phyloP scores from a whole-genome alignment of 2,113 vertebrate genomes.

The Semicossyphus pulcher region DNA sequence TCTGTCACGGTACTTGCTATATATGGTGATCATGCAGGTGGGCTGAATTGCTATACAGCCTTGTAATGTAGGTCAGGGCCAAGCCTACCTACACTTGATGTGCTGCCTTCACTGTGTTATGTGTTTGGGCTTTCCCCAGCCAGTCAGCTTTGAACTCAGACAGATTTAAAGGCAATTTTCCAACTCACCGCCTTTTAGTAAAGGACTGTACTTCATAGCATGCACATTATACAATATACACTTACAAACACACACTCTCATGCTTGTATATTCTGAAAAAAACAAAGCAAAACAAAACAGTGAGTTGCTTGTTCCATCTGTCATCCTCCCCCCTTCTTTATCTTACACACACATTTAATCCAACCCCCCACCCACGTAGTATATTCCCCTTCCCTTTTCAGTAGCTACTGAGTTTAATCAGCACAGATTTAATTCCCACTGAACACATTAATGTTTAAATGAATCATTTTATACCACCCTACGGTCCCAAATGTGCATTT shows the following conservation, averaged over 20 bases:
- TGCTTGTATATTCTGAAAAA: slow-evolving; percentile 21
- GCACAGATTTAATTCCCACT: slow-evolving; percentile 42
- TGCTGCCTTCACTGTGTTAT: background rate
- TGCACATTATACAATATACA: too few relatives aligned
- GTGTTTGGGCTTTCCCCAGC: slow-evolving; percentile 30
- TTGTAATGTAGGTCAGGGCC: slow-evolving; percentile 46
- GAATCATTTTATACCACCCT: slow-evolving; percentile 46
- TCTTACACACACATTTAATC: background rate
- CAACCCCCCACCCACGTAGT: background rate
- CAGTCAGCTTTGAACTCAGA: slow-evolving; percentile 30
- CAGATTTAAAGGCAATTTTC: slow-evolving; percentile 69
- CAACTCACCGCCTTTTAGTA: slow-evolving; percentile 57
- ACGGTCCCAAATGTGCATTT: background rate
- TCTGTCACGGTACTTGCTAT: background rate
- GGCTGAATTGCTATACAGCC: background rate
- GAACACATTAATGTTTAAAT: slow-evolving; percentile 48
- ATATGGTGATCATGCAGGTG: slow-evolving; percentile 12
- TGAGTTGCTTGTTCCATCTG: background rate
- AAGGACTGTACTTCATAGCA: slow-evolving; percentile 21
- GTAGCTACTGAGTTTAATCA: slow-evolving; percentile 56
- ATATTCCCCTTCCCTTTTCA: slow-evolving; percentile 4
- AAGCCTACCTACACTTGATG: background rate
- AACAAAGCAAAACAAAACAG: slow-evolving; percentile 10
- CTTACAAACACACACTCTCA: slow-evolving; percentile 2
- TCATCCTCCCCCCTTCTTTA: background rate